A percentile compares a stretch with the other conserved stretches of the same genome.
These are phyloP conservation scores for Scaptomyza flava DNA, from an alignment of 2,888 invertebrate species.

Conservation along the genomic window DNA sequence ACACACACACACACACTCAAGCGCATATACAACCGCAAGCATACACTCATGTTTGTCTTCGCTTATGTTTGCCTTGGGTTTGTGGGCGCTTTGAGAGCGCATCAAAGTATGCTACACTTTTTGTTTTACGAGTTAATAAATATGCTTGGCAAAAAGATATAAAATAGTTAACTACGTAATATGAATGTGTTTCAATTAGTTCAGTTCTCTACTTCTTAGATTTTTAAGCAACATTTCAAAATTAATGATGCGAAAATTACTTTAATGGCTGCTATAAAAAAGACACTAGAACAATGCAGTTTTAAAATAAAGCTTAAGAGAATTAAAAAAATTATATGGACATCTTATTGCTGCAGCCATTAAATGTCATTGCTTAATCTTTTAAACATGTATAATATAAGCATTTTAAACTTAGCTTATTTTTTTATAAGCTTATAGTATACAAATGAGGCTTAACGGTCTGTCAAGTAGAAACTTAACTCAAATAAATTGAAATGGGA, in stretches of 20 bases:
- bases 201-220: neutral
- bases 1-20: conserved; percentile 31
- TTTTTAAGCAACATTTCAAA: neutral
- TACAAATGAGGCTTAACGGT: neutral
- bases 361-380: too few relatives aligned
- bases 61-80: conserved; percentile 16
- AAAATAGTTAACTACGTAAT: neutral
- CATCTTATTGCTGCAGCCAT: neutral
- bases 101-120: conserved; percentile 65
- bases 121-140: conserved; percentile 64
- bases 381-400: neutral
- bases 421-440: neutral
- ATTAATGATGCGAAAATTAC: neutral
- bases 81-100: conserved; percentile 47
- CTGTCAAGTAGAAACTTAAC: neutral
- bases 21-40: neutral
- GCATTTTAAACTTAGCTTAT: neutral
- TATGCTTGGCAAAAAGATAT: conserved; percentile 26
- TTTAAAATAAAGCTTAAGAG: neutral
- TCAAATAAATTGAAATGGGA: neutral
- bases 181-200: neutral
- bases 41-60: neutral
- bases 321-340: too few relatives aligned
- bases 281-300: neutral
- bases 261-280: too few relatives aligned